Conservation (phyloP, 2,797 vertebrate genomes). For the Bovichtus variegatus region DNA sequence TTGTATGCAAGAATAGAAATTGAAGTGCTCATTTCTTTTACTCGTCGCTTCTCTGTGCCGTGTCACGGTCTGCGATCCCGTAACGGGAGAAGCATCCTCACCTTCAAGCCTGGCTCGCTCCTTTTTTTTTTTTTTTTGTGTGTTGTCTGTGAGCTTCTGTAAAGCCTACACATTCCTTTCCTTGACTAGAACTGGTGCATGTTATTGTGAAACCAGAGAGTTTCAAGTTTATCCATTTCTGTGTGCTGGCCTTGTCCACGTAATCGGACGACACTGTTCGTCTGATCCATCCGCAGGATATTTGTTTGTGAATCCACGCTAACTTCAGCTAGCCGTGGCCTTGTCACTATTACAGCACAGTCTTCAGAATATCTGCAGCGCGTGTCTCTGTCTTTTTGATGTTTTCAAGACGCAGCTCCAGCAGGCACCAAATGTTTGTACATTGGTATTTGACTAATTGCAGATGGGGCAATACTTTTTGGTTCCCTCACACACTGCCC, state of each 20-base stretch:
- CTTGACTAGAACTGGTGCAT: not conserved
- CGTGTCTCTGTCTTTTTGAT: not conserved
- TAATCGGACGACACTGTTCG: not conserved
- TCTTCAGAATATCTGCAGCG: not conserved
- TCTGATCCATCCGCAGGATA: not conserved
- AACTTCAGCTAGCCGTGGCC: not conserved
- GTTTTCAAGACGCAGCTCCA: not conserved
- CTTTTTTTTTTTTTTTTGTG: no score
- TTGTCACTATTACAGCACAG: not conserved
- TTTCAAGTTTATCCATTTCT: not conserved
- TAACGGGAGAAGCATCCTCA: no score
- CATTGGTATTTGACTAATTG: not conserved
- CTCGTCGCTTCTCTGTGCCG: no score
- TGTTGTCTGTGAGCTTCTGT: no score
- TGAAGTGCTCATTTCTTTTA: no score
- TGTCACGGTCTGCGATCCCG: no score
- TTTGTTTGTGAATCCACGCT: not conserved
- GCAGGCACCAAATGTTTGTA: not conserved
- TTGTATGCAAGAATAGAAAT: no score
- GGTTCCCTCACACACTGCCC: not conserved
- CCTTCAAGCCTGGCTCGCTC: no score
- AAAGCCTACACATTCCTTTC: not conserved
- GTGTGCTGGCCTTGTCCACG: not conserved
- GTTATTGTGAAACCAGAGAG: not conserved
- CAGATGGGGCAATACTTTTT: not conserved